Conservation (phyloP, 2,888 invertebrate genomes). For the Silvanus unidentatus region DNA sequence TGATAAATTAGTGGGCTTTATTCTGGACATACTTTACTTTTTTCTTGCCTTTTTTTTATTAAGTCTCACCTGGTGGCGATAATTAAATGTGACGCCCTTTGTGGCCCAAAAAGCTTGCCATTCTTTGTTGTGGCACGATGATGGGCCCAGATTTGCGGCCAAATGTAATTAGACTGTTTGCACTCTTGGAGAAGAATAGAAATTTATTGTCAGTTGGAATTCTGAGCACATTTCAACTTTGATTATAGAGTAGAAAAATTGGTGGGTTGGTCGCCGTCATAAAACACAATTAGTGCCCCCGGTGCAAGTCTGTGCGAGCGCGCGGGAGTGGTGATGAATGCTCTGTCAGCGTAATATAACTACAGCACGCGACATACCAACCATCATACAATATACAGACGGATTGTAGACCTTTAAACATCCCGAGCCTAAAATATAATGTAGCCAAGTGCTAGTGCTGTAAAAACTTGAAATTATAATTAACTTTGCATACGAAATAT, state of each 20-base stretch:
- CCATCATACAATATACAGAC: constrained; percentile 8
- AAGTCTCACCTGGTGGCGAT: neutral
- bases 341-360: constrained; percentile 38
- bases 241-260: constrained; percentile 29
- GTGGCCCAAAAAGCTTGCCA: too few species aligned
- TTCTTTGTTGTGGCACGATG: neutral
- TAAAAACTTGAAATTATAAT: constrained; percentile 13
- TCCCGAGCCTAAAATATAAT: constrained; percentile 21
- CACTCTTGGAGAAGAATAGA: neutral
- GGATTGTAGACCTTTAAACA: constrained; percentile 27
- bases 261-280: constrained; percentile 33
- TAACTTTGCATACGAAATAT: constrained; percentile 8
- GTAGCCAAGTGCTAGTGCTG: constrained; percentile 13
- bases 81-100: too few species aligned
- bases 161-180: too few species aligned
- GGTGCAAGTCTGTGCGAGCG: constrained; percentile 34
- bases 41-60: constrained; percentile 5
- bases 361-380: constrained; percentile 33
- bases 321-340: constrained; percentile 38
- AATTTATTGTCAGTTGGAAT: constrained; percentile 15
- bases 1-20: constrained; percentile 32
- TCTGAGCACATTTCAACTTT: constrained; percentile 25
- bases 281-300: constrained; percentile 36
- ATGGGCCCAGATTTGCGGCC: too few species aligned
- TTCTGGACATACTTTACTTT: constrained; percentile 19